Conservation (phyloP, 1,140 invertebrate genomes). For the Drosophila bipectinata region DNA sequence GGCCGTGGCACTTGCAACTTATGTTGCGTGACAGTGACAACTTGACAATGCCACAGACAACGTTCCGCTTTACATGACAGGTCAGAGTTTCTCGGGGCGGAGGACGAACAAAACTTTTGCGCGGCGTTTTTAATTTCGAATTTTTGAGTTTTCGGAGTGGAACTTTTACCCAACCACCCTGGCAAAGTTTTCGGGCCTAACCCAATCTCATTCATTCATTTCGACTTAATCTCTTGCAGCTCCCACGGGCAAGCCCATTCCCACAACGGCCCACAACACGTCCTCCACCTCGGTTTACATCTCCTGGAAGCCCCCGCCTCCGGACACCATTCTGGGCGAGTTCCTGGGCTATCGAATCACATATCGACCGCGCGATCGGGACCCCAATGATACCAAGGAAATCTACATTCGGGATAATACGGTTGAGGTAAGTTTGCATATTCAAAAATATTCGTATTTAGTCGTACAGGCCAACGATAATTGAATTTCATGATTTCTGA, state of each 20-base stretch:
- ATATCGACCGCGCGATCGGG: constrained; percentile 87
- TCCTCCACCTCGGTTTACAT: constrained; percentile 89
- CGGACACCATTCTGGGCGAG: constrained; percentile 90
- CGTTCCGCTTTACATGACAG: constrained; percentile 59
- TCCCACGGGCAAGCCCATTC: constrained; percentile 89
- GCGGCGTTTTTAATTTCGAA: constrained; percentile 77
- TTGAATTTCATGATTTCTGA: constrained; percentile 76
- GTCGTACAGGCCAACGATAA: constrained; percentile 52
- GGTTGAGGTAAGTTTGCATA: constrained; percentile 85
- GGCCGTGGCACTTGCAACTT: constrained; percentile 66
- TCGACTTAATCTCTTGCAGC: constrained; percentile 84
- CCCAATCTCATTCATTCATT: constrained; percentile 15
- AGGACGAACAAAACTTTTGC: constrained; percentile 52
- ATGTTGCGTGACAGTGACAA: constrained; percentile 82
- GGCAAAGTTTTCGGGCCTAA: constrained; percentile 43
- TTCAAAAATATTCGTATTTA: constrained; percentile 14
- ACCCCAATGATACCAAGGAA: constrained; percentile 86
- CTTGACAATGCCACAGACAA: constrained; percentile 82
- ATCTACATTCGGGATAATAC: constrained; percentile 88
- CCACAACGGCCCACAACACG: constrained; percentile 89
- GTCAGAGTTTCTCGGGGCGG: constrained; percentile 11
- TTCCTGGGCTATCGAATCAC: constrained; percentile 90
- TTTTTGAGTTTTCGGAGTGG: constrained; percentile 64
- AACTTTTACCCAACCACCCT: constrained; percentile 32
- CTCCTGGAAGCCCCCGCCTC: constrained; percentile 88